Evolutionary conservation across 2,113 vertebrate genomes (phyloP), one percentile per base, ranked within the genome.

Genomic region (Hippocampus abdominalis): DNA sequence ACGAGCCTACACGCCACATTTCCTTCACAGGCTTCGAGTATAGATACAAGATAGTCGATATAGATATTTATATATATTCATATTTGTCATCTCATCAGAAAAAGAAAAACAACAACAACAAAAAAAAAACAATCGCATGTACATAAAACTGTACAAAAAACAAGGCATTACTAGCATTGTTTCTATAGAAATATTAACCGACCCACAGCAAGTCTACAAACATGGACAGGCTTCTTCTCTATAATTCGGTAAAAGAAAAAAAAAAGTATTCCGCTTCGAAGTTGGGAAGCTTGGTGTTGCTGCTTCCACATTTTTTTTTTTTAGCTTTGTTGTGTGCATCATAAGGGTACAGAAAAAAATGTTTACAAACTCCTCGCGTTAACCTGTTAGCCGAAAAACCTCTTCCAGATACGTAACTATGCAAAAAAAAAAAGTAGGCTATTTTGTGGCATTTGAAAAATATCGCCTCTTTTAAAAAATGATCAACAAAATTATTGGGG

Each of bases 81-180:
- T 61, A 75, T 64, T 86, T 76, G 68, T 88, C 57, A 61, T 81
- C 64, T 79, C 51, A 39, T 84, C 44, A 23, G 23, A 64, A 64
- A 42, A 42, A 12, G 12, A 53, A 54, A 54, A 10, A 93, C 95
- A 94, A 94, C 94, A 94, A 95, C 93, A 95, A 42, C 21, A 53
- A 53, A n/a, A 93, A 95, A 94, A 94, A 93, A 94, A 95, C 93
- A 95, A 93, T 92, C 93, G 93, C 95, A 93, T 96, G 95, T 96
- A 96, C 95, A 96, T 96, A 96, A 94, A 96, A 96, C 95, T 96
- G 95, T 95, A 96, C 95, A 94, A 94, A 94, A 94, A 94, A 94
- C 93, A 95, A 95, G 94, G 94, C 94, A 93, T 94, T 93, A 95
- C 94, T 93, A 95, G 93, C 94, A 91, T 87, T 81, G 81, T 83